Evolutionary conservation across 1,140 invertebrate genomes (phyloP), one percentile per base, ranked within the genome.

Genomic region (Cheumatopsyche charites): DNA sequence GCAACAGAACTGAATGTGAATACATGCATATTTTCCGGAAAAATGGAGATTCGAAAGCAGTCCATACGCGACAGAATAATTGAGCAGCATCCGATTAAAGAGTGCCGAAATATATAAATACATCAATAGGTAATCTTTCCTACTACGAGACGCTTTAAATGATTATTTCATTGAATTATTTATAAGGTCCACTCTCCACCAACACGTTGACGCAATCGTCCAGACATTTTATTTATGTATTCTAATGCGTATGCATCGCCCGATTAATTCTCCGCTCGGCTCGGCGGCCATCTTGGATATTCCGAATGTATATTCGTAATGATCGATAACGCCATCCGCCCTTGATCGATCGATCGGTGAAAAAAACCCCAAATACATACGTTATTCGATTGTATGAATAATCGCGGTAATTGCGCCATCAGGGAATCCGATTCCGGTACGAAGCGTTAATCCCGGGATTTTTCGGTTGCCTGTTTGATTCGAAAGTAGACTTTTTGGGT

Each of bases 291-390:
- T 17, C 19, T 52, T 52, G n/a, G 29, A 36, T 4, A 36, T 36
- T 36, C 3, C 9, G 29, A 3, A 6, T 52, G 47, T 15, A 17
- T 7, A 17, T 52, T 19, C 7, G 19, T 52, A 52, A 52, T 52
- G 47, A 52, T 52, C 19, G 47, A 52, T 52, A 52, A 52, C 15
- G 47, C 47, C 29, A 15, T 19, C 47, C 15, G 47, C 47, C 47
- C 47, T 52, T 52, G 47, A 52, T 52, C 47, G 47, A 52, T 52
- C n/a, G 15, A 17, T 19, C 15, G 19, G 1, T 15, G n/a, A 15
- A 52, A 9, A 36, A 52, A 52, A 52, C 19, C 47, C 29, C 47
- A 52, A 52, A 52, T 52, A 52, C 47, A 52, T 52, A 52, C 45
- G 45, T n/a, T 47, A 36, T 36, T 3, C 29, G 29, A 36, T 9